A percentile compares a stretch with the other conserved stretches of the same genome.
Evolutionary conservation across 2,888 invertebrate species (phyloP).

Genomic region (Allygus modestus): DNA sequence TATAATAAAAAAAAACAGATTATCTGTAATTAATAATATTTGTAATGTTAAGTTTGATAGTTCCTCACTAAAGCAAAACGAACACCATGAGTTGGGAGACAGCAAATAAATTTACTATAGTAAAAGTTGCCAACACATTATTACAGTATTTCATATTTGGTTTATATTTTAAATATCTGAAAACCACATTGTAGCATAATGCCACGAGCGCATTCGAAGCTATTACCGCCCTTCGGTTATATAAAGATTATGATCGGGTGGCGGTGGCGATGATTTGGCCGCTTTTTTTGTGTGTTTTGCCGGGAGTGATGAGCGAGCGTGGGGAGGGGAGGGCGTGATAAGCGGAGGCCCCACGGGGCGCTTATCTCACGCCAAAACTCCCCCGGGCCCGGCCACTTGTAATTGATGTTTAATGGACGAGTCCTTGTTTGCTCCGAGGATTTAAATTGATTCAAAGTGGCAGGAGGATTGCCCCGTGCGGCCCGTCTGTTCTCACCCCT

Average conservation of each 20-base stretch:
- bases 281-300: conserved; percentile 36
- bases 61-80: too few relatives aligned
- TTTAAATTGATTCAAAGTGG: conserved; percentile 48
- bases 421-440: conserved; percentile 32
- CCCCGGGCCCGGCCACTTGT: conserved; percentile 34
- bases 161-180: too few relatives aligned
- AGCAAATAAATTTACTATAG: too few relatives aligned
- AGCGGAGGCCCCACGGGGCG: conserved; percentile 28
- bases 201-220: too few relatives aligned
- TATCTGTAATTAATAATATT: too few relatives aligned
- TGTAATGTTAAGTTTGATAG: too few relatives aligned
- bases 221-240: background rate
- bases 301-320: background rate
- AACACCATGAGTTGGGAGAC: too few relatives aligned
- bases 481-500: background rate
- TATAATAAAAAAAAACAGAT: too few relatives aligned
- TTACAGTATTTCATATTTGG: too few relatives aligned
- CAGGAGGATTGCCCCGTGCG: conserved; percentile 27
- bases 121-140: too few relatives aligned
- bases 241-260: conserved; percentile 14
- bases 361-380: conserved; percentile 9
- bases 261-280: too few relatives aligned
- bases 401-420: conserved; percentile 45
- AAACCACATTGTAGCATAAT: too few relatives aligned
- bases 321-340: conserved; percentile 20